Base-by-base conservation (phyloP, 1,140 invertebrate genomes). In the Drosophila subpulchrella region DNA sequence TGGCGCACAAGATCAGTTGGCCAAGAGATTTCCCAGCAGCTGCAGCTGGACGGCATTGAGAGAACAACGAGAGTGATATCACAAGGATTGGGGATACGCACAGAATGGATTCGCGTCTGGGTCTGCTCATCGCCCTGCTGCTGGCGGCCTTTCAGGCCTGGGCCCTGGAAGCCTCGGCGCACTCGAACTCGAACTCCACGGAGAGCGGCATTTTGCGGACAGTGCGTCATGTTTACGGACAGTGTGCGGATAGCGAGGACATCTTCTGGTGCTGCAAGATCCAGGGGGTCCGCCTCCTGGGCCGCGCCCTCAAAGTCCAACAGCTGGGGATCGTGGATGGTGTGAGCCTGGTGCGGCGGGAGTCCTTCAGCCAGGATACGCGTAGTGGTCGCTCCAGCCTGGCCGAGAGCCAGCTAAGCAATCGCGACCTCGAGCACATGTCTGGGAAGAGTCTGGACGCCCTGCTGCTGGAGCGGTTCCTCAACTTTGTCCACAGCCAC, bases 201-300 rank as follows among this genome's bases (percentile, higher is more conserved):
- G 83, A 91, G 27, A 92, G 78, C 42, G 89, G 81, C 0, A 39
- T 92, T 2, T 36, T 86, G 15, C 76, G 91, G 6, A 89, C 84
- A 0, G 39, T 95, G 15, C 92, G 93, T 58, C 94, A 93, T 75
- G 93, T 95, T 41, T 95, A 95, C 75, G 93, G 93, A 38, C 93
- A 94, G 62, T 96, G 95, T 85, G 93, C 94, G 56, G 91, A 93
- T 36, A 94, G 94, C 36, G 92, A 94, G 65, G 94, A 95, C 72
- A 93, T 95, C 38, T 85, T 95, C 54, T 95, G 94, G 91, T 96
- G 95, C 83, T 93, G 95, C 59, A 96, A 96, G 91, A 92, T 95
- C 7, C 94, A 95, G 82, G 95, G 94, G 0, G 91, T 95, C 0
- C 95, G 94, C 75, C 91, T 95, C 6, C 85, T 94, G 6, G 94